Evolutionary conservation across 2,888 invertebrate genomes (phyloP).

Genomic region (Tinea pellionella): DNA sequence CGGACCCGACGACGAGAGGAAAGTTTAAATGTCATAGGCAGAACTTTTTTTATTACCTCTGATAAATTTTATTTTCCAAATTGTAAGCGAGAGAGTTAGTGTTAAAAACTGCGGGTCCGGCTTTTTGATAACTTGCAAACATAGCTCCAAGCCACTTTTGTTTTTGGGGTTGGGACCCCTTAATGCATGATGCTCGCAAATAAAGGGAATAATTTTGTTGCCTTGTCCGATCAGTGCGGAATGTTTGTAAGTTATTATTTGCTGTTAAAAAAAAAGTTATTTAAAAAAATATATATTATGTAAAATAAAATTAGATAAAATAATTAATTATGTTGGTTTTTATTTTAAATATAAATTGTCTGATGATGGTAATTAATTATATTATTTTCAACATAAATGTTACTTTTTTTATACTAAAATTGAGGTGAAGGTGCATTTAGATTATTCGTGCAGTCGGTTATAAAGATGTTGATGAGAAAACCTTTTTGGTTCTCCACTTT

Average conservation of each 20-base stretch:
- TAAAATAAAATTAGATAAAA: background rate
- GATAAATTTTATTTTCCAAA: too few relatives aligned
- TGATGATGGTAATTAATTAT: background rate
- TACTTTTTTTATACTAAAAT: constrained; percentile 11
- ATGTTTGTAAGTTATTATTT: background rate
- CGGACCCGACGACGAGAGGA: too few relatives aligned
- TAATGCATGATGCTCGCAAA: too few relatives aligned
- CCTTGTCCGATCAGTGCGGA: too few relatives aligned
- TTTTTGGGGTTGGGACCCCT: too few relatives aligned
- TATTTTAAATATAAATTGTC: background rate
- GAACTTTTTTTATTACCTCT: too few relatives aligned
- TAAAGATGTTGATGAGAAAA: background rate
- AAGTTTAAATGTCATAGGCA: too few relatives aligned
- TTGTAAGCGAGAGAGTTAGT: too few relatives aligned
- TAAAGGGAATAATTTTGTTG: too few relatives aligned
- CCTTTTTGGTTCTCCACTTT: too few relatives aligned
- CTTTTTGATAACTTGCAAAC: background rate
- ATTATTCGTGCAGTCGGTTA: background rate
- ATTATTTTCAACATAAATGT: background rate
- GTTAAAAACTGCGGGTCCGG: background rate
- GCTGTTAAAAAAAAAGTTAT: background rate
- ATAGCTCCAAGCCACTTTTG: background rate
- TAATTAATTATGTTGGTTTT: background rate
- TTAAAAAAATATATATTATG: background rate
- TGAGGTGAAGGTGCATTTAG: constrained; percentile 59